Base-by-base conservation (phyloP, 1,140 invertebrate genomes). In the Stenopsyche tienmushanensis region DNA sequence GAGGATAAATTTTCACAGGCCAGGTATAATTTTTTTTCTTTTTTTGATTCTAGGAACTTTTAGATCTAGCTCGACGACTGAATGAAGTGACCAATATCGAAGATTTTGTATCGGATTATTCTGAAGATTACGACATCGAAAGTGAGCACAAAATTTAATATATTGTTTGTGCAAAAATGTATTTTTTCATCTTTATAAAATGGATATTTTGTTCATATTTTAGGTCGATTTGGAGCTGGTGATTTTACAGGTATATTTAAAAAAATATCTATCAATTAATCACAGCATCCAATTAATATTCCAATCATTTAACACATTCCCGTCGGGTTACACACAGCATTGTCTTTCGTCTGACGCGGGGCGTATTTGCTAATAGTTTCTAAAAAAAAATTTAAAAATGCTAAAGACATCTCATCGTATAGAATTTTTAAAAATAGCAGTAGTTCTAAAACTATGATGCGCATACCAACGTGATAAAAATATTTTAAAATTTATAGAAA, bases 11-110 rank as follows among this genome's bases (percentile, higher is more conserved):
- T n/a, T n/a, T n/a, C n/a, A n/a, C n/a, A n/a, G n/a, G n/a, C n/a
- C n/a, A n/a, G n/a, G n/a, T n/a, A 34, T 34, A 34, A 8, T 49
- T 17, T 55, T 58, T 39, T 58, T 41, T 58, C 1, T 41, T 18
- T 58, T 41, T 59, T 3, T n/a, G 23, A 18, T 49, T 60, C 20
- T 24, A 60, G 58, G 29, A 47, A 21, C 24, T 44, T 8, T 25
- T 60, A n/a, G 41, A 45, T 20, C 5, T 47, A 13, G 58, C 58
- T 1, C 41, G 23, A 25, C 17, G 45, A 47, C 39, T 60, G 18
- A 60, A 60, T 24, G 58, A 60, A n/a, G 2, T 60, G 1, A 13
- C 17, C 17, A 26, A 60, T 29, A 47, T 60, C 10, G 58, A 60
- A 1, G 23, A 60, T n/a, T 47, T 60, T 34, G 21, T 60, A 1